Conservation (phyloP, 2,888 invertebrate species). For the Abrostola tripartita region DNA sequence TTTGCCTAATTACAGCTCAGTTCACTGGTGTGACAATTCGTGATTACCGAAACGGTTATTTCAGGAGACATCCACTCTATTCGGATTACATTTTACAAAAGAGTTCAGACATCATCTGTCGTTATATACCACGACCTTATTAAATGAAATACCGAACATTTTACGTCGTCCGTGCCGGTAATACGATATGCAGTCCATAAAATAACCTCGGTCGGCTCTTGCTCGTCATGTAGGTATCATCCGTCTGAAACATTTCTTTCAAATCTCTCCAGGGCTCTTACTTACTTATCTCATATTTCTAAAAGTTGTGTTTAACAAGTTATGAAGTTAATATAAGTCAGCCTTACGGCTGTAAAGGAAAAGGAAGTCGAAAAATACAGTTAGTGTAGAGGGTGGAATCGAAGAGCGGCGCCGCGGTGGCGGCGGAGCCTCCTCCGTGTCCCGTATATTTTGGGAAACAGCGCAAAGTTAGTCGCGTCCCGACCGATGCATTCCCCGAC, state of each 20-base stretch:
- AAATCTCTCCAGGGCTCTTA: conserved; percentile 73
- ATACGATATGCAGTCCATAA: conserved; percentile 64
- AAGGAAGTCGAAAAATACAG: conserved; percentile 79
- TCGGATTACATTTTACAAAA: conserved; percentile 68
- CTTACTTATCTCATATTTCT: conserved; percentile 80
- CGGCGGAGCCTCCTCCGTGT: conserved; percentile 58
- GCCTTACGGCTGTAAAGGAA: conserved; percentile 74
- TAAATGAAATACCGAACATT: conserved; percentile 70
- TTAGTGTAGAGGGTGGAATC: conserved; percentile 74
- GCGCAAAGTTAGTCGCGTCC: conserved; percentile 40
- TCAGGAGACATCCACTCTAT: conserved; percentile 70
- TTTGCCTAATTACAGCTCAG: conserved; percentile 85
- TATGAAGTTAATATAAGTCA: conserved; percentile 83
- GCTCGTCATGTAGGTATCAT: conserved; percentile 65
- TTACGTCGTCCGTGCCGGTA: conserved; percentile 50
- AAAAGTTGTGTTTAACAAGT: conserved; percentile 83
- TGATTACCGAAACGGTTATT: conserved; percentile 82
- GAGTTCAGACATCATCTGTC: conserved; percentile 64
- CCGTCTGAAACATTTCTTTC: conserved; percentile 70
- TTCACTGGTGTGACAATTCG: conserved; percentile 82
- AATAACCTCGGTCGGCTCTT: conserved; percentile 65
- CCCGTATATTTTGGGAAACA: conserved; percentile 64
- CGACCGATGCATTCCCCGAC: conserved; percentile 43
- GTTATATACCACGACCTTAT: conserved; percentile 64
- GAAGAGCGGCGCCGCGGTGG: conserved; percentile 73